Evolutionary conservation across 2,113 vertebrate species (phyloP), one percentile per base, ranked within the genome.

Genomic region (Ptychochromis oligacanthus): DNA sequence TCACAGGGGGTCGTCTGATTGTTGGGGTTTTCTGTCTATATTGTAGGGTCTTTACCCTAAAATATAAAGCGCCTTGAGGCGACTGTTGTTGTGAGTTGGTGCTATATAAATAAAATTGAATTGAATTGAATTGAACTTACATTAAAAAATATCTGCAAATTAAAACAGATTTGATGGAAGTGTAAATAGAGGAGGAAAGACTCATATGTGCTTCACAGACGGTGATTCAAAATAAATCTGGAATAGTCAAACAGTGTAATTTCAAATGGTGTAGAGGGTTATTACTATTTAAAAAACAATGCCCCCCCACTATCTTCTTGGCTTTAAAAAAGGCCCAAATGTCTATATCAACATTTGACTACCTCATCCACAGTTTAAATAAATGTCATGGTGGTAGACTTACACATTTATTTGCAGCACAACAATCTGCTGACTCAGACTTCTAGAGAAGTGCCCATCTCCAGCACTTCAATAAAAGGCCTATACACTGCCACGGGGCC

Each of bases 241-340:
- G 12, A 75, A 77, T 26, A 61, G n/a, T 80, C 96, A 96, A 79
- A 96, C 94, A 94, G 95, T 90, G 93, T 95, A 92, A 96, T 96
- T 96, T 76, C 26, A 72, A 72, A 72, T 2, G 18, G 67, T 40
- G 22, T 58, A 56, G 55, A 54, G 54, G 43, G 24, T 60, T 26
- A 55, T 62, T 61, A 40, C 17, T 24, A 4, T 46, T 40, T 59
- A 24, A 67, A 34, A 26, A 15, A 54, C 26, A 20, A n/a, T n/a
- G n/a, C n/a, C n/a, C n/a, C n/a, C n/a, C n/a, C n/a, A n/a, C n/a
- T n/a, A n/a, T 74, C 60, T 38, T 60, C 72, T 65, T 13, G 36
- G 56, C 83, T 75, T 89, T 80, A 85, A 52, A 90, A 36, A 89
- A 82, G 79, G 64, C 82, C 77, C 43, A 15, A 82, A 83, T 36